Evolutionary conservation across 2,888 invertebrate species (phyloP).

Genomic region (Epistrophe grossulariae): DNA sequence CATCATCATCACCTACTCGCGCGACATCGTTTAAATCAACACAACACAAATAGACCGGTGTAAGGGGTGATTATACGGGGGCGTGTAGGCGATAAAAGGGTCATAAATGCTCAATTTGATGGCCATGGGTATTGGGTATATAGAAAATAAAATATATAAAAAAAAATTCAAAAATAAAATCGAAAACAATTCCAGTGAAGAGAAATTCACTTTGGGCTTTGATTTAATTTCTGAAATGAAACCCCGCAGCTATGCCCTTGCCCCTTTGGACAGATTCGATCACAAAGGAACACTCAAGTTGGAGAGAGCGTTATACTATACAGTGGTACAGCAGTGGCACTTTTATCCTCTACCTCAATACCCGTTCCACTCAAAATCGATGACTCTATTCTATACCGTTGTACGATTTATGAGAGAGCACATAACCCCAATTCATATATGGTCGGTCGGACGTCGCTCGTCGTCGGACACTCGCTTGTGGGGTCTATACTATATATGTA

Average conservation of each 20-base stretch:
- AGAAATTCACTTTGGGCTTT: constrained; percentile 68
- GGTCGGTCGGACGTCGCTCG: constrained; percentile 29
- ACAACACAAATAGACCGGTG: constrained; percentile 13
- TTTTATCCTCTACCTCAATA: not conserved
- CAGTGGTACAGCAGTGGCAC: constrained; percentile 6
- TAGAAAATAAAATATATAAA: not conserved
- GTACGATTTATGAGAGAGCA: constrained; percentile 73
- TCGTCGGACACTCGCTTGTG: constrained; percentile 8
- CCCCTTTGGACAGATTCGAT: constrained; percentile 44
- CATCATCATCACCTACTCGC: constrained; percentile 51
- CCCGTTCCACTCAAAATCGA: constrained; percentile 56
- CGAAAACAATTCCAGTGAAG: constrained; percentile 26
- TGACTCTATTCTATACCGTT: constrained; percentile 70
- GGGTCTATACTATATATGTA: too few relatives aligned
- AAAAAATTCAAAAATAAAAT: constrained; percentile 46
- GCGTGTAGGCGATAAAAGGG: constrained; percentile 73
- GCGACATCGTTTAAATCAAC: constrained; percentile 68
- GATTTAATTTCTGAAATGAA: constrained; percentile 71
- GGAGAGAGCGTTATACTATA: constrained; percentile 42
- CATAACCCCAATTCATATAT: constrained; percentile 74
- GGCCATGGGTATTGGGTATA: constrained; percentile 7
- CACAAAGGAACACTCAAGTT: constrained; percentile 69
- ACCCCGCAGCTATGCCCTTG: not conserved
- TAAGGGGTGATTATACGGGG: not conserved
- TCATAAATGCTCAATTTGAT: constrained; percentile 65